Percentiles rank a stretch among this genome's conserved stretches.
phyloP scores from a whole-genome alignment of 2,888 invertebrate species.

The Athetis lepigone region DNA sequence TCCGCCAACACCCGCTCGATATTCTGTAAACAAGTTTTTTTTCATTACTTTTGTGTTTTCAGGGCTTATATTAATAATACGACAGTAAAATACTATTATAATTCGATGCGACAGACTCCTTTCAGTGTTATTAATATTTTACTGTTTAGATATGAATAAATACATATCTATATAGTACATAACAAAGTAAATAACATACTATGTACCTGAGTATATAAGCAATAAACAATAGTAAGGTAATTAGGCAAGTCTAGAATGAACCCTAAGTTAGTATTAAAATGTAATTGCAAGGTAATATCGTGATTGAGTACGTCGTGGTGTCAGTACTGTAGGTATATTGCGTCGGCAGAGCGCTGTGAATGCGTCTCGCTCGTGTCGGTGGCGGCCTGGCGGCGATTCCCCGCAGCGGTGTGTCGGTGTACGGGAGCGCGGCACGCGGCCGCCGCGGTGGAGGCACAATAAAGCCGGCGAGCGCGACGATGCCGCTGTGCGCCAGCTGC shows the following conservation, averaged over 20 bases:
- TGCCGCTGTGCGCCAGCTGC: conserved; percentile 89
- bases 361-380: conserved; percentile 80
- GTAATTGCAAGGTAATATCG: conserved; percentile 71
- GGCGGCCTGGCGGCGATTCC: conserved; percentile 69
- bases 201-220: conserved; percentile 56
- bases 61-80: conserved; percentile 50
- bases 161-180: conserved; percentile 57
- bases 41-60: conserved; percentile 81
- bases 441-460: conserved; percentile 76
- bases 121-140: conserved; percentile 14
- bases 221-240: conserved; percentile 41
- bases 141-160: conserved; percentile 34
- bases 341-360: conserved; percentile 75
- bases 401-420: conserved; percentile 71
- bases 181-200: conserved; percentile 61
- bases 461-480: conserved; percentile 80
- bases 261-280: conserved; percentile 57
- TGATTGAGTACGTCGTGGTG: conserved; percentile 76
- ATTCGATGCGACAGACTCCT: conserved; percentile 3
- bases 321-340: conserved; percentile 85
- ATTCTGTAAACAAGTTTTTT: conserved; percentile 89
- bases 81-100: conserved; percentile 32
- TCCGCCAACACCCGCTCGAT: conserved; percentile 86
- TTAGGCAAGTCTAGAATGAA: conserved; percentile 43
- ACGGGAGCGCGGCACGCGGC: conserved; percentile 67